Evolutionary conservation across 2,113 vertebrate genomes (phyloP), one percentile per base, ranked within the genome.

Genomic region (Bolborhynchus lineola): DNA sequence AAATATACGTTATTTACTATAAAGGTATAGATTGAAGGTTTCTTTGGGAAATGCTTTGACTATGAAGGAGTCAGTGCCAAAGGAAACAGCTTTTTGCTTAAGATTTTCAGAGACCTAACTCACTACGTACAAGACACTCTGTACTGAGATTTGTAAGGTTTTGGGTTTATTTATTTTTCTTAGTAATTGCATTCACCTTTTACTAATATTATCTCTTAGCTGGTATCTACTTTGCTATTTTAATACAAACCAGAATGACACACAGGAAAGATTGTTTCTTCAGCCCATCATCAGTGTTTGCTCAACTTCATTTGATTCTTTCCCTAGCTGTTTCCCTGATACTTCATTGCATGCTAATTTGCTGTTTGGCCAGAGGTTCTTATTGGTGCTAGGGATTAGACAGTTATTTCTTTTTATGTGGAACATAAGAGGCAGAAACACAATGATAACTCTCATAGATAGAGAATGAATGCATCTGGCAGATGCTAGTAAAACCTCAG

Each of bases 331-430:
- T 95, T 94, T 72, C 67, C 72, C 88, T 83, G 76, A 86, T 85
- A 71, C n/a, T 95, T 96, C 88, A 97, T 96, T 97, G 96, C 95
- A 96, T 96, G 86, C 94, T 94, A 46, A 78, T 82, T 96, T 88
- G 72, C 80, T 96, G 52, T 95, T 96, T 90, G 86, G 96, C 72
- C 94, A 77, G 85, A 78, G 83, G 90, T 91, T 91, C 82, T 31
- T 23, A 50, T 65, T 77, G 92, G 77, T 92, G 83, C 94, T 96
- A 62, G 93, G 90, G 80, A 94, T 90, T 72, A 96, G 94, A 52
- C 75, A 87, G 72, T 50, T 50, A 79, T 91, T 93, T 95, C 65
- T 86, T 94, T 82, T 94, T 68, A 81, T 37, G 85, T 92, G 77
- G 77, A 90, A 78, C 70, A 74, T 67, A 79, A 90, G 88, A 93